Percentiles rank a stretch among this genome's conserved stretches.
Conservation (phyloP, 2,888 invertebrate species). For the Tolmerus cingulatus region DNA sequence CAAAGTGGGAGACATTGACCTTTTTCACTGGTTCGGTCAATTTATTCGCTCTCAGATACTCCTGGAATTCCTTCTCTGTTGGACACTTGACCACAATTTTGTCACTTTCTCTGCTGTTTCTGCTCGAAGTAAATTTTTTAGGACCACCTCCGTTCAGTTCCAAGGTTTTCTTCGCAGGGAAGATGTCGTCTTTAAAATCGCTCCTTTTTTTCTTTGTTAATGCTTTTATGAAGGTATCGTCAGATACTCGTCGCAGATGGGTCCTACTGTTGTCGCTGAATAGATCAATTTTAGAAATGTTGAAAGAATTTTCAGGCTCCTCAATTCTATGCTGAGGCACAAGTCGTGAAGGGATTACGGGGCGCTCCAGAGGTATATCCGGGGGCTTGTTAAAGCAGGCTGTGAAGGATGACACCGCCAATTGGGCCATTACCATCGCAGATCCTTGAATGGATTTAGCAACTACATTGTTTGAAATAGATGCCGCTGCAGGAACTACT, state of each 20-base stretch:
- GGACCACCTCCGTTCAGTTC: conserved; percentile 29
- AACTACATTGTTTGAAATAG: neutral
- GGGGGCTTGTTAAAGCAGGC: conserved; percentile 59
- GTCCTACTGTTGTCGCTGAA: neutral
- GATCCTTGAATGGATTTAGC: conserved; percentile 52
- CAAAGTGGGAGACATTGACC: conserved; percentile 27
- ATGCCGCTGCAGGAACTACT: neutral
- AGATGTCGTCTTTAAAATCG: neutral
- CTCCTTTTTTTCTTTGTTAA: conserved; percentile 44
- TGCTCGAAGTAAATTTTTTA: neutral
- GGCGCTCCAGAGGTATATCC: conserved; percentile 59
- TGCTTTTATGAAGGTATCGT: conserved; percentile 38
- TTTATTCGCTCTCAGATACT: conserved; percentile 50
- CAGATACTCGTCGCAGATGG: conserved; percentile 36
- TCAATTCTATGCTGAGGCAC: neutral
- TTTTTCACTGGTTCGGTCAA: conserved; percentile 51
- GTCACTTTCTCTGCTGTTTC: neutral
- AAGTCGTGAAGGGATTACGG: conserved; percentile 58
- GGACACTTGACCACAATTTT: conserved; percentile 47
- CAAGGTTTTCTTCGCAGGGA: neutral
- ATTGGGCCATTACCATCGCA: conserved; percentile 53
- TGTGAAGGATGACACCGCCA: conserved; percentile 55
- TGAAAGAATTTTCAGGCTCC: neutral
- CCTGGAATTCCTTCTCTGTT: conserved; percentile 52
- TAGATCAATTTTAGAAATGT: neutral